These are phyloP conservation scores for Zaprionus inermis DNA, from an alignment of 1,140 invertebrate genomes.

Conservation along the genomic window DNA sequence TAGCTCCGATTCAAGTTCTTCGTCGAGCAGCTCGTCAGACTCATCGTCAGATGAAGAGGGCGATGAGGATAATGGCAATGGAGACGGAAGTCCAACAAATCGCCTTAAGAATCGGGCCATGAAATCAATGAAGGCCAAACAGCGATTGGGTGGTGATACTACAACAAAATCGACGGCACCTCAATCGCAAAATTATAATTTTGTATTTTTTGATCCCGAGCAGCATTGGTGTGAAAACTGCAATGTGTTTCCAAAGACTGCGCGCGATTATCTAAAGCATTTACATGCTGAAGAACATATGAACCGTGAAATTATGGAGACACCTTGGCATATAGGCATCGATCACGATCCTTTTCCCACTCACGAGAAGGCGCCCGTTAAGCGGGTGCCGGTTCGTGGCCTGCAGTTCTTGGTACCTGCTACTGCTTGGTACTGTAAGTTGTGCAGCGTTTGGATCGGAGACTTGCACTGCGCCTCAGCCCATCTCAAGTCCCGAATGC, in stretches of 20 bases:
- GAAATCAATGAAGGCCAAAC: constrained; percentile 84
- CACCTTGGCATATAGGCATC: constrained; percentile 90
- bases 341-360: constrained; percentile 87
- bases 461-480: constrained; percentile 93
- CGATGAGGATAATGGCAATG: constrained; percentile 59
- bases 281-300: constrained; percentile 91
- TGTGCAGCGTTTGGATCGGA: constrained; percentile 94
- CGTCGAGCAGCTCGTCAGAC: constrained; percentile 54
- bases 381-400: constrained; percentile 92
- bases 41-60: constrained; percentile 57
- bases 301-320: constrained; percentile 88
- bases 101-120: constrained; percentile 82
- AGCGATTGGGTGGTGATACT: constrained; percentile 61
- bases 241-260: constrained; percentile 93
- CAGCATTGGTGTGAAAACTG: constrained; percentile 94
- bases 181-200: constrained; percentile 86
- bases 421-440: constrained; percentile 94
- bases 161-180: constrained; percentile 27
- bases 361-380: constrained; percentile 88
- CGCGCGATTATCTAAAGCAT: constrained; percentile 93
- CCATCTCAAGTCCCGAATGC: constrained; percentile 91
- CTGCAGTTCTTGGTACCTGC: constrained; percentile 93
- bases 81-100: constrained; percentile 71
- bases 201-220: constrained; percentile 93
- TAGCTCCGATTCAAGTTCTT: constrained; percentile 61